Evolutionary conservation across 2,113 vertebrate species (phyloP).

Genomic region (Calonectris borealis): DNA sequence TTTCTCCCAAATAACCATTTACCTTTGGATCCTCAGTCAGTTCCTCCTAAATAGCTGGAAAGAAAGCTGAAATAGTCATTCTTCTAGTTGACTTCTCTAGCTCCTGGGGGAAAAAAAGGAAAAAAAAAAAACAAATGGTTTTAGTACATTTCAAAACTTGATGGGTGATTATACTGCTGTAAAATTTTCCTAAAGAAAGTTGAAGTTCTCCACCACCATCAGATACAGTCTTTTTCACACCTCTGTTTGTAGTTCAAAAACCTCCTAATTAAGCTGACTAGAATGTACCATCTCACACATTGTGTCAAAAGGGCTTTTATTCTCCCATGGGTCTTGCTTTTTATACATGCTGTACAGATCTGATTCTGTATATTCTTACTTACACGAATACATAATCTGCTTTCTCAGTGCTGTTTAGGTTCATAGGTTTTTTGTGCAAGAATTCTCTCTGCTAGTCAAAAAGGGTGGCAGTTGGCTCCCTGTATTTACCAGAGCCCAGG

Average conservation of each 20-base stretch:
- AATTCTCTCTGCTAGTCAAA: not conserved
- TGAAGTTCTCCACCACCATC: not conserved
- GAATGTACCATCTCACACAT: not conserved
- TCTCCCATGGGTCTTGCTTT: not conserved
- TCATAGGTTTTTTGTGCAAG: rapidly evolving
- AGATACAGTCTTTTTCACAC: not conserved
- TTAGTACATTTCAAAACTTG: not conserved
- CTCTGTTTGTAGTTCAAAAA: not conserved
- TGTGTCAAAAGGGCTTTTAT: not conserved
- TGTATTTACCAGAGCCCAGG: not conserved
- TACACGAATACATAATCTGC: not conserved
- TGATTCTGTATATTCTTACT: not conserved
- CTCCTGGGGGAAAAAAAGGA: rapidly evolving
- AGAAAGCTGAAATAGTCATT: not conserved
- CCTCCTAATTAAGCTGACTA: not conserved
- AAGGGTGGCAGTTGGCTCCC: not conserved
- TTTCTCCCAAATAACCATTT: not conserved
- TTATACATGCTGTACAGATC: not conserved
- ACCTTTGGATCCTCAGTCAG: not conserved
- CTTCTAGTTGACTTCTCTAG: not conserved
- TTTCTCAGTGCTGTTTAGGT: not conserved
- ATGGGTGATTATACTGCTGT: not conserved
- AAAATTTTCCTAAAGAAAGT: not conserved
- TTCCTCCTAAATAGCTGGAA: not conserved
- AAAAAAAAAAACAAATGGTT: not conserved